A percentile compares a stretch with the other conserved stretches of the same genome.
Conservation (phyloP, 2,888 invertebrate genomes). For the Myopa testacea region DNA sequence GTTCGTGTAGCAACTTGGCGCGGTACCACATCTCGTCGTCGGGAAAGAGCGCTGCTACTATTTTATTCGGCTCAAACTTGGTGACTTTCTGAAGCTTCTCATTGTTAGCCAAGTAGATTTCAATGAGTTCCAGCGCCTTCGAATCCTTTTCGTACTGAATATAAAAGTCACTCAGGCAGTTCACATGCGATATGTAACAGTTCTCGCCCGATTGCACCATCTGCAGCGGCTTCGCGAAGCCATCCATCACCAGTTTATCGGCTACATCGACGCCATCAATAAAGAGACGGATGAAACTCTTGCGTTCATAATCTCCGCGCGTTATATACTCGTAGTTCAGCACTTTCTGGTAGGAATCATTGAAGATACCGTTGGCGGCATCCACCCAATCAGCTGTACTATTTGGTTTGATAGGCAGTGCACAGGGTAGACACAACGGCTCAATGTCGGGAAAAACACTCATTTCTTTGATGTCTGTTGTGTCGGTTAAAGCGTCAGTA, state of each 20-base stretch:
- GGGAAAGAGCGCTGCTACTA: conserved; percentile 76
- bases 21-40: conserved; percentile 78
- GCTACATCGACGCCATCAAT: conserved; percentile 73
- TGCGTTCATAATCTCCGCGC: conserved; percentile 53
- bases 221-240: conserved; percentile 72
- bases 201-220: conserved; percentile 72
- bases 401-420: conserved; percentile 76
- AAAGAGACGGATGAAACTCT: conserved; percentile 74
- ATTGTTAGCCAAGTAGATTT: conserved; percentile 72
- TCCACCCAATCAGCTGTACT: conserved; percentile 77
- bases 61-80: conserved; percentile 67
- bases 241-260: conserved; percentile 73
- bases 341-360: conserved; percentile 64
- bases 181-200: conserved; percentile 80
- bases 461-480: conserved; percentile 73
- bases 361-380: conserved; percentile 73
- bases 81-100: conserved; percentile 71
- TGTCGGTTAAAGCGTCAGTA: conserved; percentile 79
- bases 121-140: conserved; percentile 73
- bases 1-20: conserved; percentile 73
- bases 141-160: conserved; percentile 79
- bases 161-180: conserved; percentile 82
- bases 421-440: conserved; percentile 74
- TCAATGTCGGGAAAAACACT: conserved; percentile 69
- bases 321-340: conserved; percentile 67